Conservation (phyloP, 2,113 vertebrate species). For the Tragelaphus strepsiceros region DNA sequence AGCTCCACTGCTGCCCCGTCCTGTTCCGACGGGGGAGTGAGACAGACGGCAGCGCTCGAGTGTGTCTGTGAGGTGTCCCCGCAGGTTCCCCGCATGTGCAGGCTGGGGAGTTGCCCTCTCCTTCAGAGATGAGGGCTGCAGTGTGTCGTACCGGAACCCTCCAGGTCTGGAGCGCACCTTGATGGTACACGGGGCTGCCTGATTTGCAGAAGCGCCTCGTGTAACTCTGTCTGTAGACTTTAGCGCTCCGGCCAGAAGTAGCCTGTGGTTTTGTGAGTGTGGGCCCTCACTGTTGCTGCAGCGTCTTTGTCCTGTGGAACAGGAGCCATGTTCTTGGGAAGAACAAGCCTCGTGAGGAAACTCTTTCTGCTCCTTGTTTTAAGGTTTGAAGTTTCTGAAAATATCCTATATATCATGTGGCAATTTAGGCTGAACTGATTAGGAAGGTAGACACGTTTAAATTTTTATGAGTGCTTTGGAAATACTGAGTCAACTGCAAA, state of each 20-base stretch:
- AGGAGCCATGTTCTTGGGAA: neutral
- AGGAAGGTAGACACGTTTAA: neutral
- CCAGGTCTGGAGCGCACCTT: neutral
- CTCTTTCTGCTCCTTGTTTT: neutral
- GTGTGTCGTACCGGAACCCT: neutral
- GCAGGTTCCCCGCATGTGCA: accelerated
- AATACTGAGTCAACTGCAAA: neutral
- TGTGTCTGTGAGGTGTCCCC: neutral
- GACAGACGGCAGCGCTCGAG: neutral
- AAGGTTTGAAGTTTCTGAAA: neutral
- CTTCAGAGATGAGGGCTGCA: neutral
- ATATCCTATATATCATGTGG: neutral
- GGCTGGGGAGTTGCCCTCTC: neutral
- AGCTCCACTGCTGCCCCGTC: no score
- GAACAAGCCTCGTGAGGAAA: neutral
- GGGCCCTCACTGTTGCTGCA: neutral
- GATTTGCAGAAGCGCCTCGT: neutral
- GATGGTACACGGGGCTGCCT: neutral
- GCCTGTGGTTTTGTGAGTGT: no score
- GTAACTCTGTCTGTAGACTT: neutral
- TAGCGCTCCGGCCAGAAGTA: no score
- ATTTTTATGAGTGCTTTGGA: neutral
- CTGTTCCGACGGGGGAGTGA: neutral
- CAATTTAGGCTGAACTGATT: neutral
- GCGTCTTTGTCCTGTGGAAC: neutral